These are phyloP conservation scores for Andinoacara biseriatus DNA, from an alignment of 2,113 vertebrate genomes.

Conservation along the genomic window DNA sequence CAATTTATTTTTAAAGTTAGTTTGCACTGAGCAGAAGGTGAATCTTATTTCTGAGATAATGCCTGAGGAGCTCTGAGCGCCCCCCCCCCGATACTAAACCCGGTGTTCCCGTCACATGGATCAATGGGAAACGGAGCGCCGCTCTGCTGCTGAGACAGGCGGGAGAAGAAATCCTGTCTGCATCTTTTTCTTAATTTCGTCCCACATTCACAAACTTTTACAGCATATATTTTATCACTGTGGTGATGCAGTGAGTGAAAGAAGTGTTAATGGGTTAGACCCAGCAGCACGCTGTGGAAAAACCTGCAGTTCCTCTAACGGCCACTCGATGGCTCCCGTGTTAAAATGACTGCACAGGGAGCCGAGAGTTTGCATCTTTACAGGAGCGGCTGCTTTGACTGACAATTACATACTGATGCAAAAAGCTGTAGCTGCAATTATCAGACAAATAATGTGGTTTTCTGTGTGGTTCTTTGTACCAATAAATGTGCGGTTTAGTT, in stretches of 20 bases:
- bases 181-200: not conserved
- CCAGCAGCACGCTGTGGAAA: not conserved
- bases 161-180: not conserved
- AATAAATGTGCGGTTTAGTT: not conserved
- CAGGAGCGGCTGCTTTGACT: not conserved
- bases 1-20: not conserved
- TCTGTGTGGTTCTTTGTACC: not conserved
- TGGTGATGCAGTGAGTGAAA: not conserved
- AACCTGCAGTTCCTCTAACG: not conserved
- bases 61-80: not conserved
- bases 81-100: not conserved
- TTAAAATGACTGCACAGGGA: not conserved
- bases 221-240: not conserved
- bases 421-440: not conserved
- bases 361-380: not conserved
- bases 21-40: fast-evolving
- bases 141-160: not conserved
- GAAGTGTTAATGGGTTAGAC: not conserved
- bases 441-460: not conserved
- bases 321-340: not conserved
- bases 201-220: not conserved
- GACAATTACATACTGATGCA: not conserved
- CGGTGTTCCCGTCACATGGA: not conserved
- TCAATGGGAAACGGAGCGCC: not conserved
- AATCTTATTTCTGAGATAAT: not conserved